Evolutionary conservation across 2,113 vertebrate species (phyloP).

Genomic region (Pelecanus crispus): DNA sequence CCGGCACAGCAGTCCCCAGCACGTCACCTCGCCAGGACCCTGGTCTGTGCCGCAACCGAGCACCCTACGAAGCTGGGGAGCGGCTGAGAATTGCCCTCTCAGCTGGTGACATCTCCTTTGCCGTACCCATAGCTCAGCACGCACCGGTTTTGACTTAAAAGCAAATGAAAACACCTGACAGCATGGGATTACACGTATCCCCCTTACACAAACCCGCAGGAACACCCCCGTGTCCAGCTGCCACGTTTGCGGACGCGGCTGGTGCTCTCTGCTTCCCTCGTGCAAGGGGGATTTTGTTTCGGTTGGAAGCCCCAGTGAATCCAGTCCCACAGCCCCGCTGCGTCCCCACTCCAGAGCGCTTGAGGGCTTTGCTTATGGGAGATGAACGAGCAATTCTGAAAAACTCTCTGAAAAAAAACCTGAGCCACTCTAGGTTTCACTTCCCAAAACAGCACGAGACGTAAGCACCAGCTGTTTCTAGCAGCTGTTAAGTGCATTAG

Average conservation of each 20-base stretch:
- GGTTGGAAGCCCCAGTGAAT: neutral
- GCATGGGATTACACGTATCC: rapidly evolving
- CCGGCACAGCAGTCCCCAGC: neutral
- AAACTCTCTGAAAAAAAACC: neutral
- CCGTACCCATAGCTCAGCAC: neutral
- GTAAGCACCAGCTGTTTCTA: neutral
- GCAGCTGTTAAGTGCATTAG: conserved; percentile 1
- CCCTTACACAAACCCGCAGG: neutral
- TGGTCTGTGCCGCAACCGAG: rapidly evolving
- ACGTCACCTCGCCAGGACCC: neutral
- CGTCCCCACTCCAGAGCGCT: neutral
- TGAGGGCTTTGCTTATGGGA: neutral
- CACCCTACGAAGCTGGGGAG: neutral
- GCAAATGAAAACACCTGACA: neutral
- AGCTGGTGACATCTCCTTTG: neutral
- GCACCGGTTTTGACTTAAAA: rapidly evolving
- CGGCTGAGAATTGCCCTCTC: neutral
- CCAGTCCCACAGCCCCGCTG: neutral
- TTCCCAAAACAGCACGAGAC: neutral
- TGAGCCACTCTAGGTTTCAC: neutral
- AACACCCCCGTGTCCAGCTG: neutral
- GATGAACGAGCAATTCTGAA: neutral
- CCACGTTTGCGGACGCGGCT: neutral
- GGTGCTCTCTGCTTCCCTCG: neutral
- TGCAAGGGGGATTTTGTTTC: neutral